A percentile compares a stretch with the other conserved stretches of the same genome.
Evolutionary conservation across 2,888 invertebrate genomes (phyloP).

Genomic region (Perizoma affinitatum): DNA sequence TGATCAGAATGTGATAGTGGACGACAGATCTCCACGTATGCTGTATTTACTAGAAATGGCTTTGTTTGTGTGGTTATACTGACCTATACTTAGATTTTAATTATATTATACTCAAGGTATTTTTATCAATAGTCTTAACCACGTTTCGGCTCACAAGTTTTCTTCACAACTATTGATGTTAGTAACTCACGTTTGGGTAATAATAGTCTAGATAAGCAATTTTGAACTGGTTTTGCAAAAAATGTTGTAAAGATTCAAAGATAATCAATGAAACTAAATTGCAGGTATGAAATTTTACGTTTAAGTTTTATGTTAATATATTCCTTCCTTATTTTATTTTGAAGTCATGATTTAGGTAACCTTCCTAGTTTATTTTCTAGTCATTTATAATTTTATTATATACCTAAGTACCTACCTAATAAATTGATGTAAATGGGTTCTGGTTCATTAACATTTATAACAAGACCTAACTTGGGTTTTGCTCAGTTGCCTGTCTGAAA

Average conservation of each 20-base stretch:
- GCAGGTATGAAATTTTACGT: no score
- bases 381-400: not conserved
- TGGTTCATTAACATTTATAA: no score
- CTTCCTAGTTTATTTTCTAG: conserved; percentile 20
- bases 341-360: not conserved
- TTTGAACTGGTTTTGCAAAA: not conserved
- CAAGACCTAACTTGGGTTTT: no score
- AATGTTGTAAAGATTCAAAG: no score
- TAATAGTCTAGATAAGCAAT: not conserved
- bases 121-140: no score
- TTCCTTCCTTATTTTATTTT: not conserved
- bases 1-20: conserved; percentile 1
- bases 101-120: no score
- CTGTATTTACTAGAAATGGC: conserved; percentile 21
- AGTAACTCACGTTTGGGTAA: not conserved
- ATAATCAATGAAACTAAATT: no score
- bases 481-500: no score
- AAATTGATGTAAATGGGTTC: no score
- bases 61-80: conserved; percentile 5
- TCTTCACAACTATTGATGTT: conserved; percentile 9
- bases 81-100: no score
- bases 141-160: not conserved
- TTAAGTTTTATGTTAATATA: no score
- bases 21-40: not conserved
- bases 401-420: not conserved